phyloP scores from a whole-genome alignment of 35 echinoderm and acorn worm genomes.

The Apostichopus parvimensis region DNA sequence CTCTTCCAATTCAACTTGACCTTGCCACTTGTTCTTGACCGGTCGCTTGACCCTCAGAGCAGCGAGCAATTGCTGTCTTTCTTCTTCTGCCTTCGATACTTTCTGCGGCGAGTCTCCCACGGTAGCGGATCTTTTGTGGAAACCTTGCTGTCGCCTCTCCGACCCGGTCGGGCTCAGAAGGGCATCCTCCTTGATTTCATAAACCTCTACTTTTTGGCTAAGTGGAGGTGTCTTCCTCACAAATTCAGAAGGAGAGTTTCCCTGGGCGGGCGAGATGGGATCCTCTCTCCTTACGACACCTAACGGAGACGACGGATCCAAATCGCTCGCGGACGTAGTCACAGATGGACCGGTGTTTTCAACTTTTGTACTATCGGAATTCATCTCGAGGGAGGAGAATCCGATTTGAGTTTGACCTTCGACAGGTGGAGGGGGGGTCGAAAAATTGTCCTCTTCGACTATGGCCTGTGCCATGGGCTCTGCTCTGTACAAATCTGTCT shows the following conservation, averaged over 20 bases:
- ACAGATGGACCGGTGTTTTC: neutral
- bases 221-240: conserved; percentile 22
- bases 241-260: neutral
- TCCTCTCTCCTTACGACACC: neutral
- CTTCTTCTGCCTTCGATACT: conserved; percentile 5
- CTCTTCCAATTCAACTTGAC: conserved; percentile 43
- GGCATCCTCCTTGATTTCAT: conserved; percentile 30
- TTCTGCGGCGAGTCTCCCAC: neutral
- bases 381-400: neutral
- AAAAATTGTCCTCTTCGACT: neutral
- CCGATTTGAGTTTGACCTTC: neutral
- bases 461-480: neutral
- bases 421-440: neutral
- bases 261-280: neutral
- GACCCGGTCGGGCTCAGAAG: neutral
- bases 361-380: neutral
- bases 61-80: conserved; percentile 22
- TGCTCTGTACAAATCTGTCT: neutral
- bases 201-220: conserved; percentile 36
- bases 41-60: conserved; percentile 40
- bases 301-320: neutral
- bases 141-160: neutral
- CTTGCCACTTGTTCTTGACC: conserved; percentile 30
- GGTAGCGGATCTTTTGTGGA: conserved; percentile 4
- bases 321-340: neutral